Evolutionary conservation across 2,113 vertebrate genomes (phyloP).

Genomic region (Eulacestoma nigropectus): DNA sequence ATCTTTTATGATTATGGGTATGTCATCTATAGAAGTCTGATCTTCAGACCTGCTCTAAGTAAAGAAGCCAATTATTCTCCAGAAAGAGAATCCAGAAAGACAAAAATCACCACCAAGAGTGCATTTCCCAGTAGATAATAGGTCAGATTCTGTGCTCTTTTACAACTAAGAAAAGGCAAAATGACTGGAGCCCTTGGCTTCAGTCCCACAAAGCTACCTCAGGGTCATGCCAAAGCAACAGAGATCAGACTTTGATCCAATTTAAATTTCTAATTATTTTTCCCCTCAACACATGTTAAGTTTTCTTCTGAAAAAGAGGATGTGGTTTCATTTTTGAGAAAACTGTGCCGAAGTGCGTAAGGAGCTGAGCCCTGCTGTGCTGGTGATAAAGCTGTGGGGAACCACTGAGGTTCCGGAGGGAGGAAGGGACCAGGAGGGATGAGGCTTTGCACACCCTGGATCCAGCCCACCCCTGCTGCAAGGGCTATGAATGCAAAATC

Average conservation of each 20-base stretch:
- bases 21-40: constrained; percentile 23
- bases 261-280: background rate
- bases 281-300: background rate
- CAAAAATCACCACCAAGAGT: constrained; percentile 35
- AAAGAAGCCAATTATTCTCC: constrained; percentile 54
- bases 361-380: background rate
- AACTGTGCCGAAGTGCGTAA: background rate
- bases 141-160: background rate
- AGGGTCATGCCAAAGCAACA: background rate
- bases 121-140: background rate
- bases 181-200: background rate
- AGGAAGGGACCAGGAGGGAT: background rate
- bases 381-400: background rate
- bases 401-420: fast-evolving
- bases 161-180: background rate
- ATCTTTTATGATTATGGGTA: constrained; percentile 57
- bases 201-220: background rate
- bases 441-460: fast-evolving
- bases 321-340: background rate
- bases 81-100: background rate
- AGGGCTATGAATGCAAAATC: background rate
- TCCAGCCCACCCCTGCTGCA: background rate
- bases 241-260: background rate
- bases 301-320: background rate
- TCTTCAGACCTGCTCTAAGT: constrained; percentile 51